phyloP scores from a whole-genome alignment of 2,888 invertebrate species.

The Polydrusus pterygomalis region DNA sequence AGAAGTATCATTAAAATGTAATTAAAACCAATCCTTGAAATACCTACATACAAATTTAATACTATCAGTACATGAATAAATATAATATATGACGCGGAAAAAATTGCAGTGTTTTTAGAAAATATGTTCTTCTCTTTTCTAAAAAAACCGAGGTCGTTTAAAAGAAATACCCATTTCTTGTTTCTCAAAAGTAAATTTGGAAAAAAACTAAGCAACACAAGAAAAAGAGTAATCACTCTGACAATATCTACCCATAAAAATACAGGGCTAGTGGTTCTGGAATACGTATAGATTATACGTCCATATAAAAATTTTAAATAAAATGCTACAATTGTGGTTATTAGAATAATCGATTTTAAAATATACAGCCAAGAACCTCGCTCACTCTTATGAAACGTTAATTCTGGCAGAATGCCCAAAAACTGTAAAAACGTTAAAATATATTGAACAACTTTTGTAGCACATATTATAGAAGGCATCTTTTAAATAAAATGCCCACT shows the following conservation, averaged over 20 bases:
- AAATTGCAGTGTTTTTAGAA: not conserved
- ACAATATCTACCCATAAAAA: slow-evolving; percentile 23
- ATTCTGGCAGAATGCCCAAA: slow-evolving; percentile 10
- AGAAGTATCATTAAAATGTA: not conserved
- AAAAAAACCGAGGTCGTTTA: not conserved
- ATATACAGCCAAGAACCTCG: not conserved
- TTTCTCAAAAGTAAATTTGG: slow-evolving; percentile 4
- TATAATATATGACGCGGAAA: not conserved
- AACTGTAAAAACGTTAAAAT: slow-evolving; percentile 11
- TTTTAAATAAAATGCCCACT: no score
- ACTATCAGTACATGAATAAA: not conserved
- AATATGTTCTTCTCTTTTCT: not conserved
- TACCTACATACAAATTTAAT: not conserved
- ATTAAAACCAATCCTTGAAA: not conserved
- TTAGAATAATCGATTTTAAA: not conserved
- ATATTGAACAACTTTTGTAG: not conserved
- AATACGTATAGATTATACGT: not conserved
- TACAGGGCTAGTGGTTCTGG: not conserved
- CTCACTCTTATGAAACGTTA: not conserved
- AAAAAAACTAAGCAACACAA: slow-evolving; percentile 4
- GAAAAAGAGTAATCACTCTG: not conserved
- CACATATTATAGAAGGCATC: no score
- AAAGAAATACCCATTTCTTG: not conserved
- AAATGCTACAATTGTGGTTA: not conserved
- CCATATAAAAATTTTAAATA: not conserved